Percentiles rank a stretch among this genome's conserved stretches.
Conservation (phyloP, 2,888 invertebrate genomes). For the Linnaemya vulpina region DNA sequence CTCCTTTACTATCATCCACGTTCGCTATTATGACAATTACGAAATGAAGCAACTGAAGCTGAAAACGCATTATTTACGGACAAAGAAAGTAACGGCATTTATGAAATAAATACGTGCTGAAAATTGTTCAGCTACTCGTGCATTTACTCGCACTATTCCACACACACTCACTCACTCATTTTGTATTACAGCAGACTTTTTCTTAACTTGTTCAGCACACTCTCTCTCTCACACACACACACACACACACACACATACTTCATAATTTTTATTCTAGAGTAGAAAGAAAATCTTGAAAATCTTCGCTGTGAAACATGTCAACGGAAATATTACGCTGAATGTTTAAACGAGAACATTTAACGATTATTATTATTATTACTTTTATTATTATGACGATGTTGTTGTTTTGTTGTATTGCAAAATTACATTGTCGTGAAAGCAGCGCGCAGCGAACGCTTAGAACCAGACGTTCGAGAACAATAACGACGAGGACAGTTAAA, state of each 20-base stretch:
- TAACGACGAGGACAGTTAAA: conserved; percentile 69
- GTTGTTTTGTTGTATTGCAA: conserved; percentile 11
- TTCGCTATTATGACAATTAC: not conserved
- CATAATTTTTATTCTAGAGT: conserved; percentile 25
- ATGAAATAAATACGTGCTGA: conserved; percentile 37
- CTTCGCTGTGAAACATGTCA: conserved; percentile 53
- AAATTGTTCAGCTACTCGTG: conserved; percentile 24
- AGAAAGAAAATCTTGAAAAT: conserved; percentile 66
- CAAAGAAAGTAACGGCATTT: not conserved
- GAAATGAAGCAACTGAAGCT: not conserved
- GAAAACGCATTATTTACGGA: not conserved
- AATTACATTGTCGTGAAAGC: conserved; percentile 15
- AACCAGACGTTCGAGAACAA: conserved; percentile 44
- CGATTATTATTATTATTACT: not conserved
- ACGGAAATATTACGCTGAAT: conserved; percentile 60
- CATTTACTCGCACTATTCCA: not conserved
- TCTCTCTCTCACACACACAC: not conserved
- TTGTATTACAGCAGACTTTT: not conserved
- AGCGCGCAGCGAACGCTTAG: not conserved
- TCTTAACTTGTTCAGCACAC: too few relatives aligned
- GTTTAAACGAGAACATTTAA: conserved; percentile 19
- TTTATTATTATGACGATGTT: conserved; percentile 21
- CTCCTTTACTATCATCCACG: not conserved
- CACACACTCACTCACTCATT: not conserved
- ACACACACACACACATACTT: too few relatives aligned